phyloP scores from a whole-genome alignment of 2,888 invertebrate species.

The Chymomyza fuscimana region DNA sequence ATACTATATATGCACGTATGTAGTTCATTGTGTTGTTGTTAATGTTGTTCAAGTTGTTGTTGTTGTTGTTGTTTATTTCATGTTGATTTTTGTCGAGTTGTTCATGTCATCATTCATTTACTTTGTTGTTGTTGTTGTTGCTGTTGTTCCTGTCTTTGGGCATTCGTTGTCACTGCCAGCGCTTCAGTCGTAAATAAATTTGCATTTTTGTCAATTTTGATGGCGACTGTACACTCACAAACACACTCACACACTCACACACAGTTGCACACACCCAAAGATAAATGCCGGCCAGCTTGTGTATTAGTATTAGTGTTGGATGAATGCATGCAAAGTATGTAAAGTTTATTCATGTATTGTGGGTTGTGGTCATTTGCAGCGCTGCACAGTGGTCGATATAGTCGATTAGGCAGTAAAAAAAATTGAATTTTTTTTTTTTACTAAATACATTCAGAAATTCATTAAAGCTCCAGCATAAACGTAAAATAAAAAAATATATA shows the following conservation, averaged over 20 bases:
- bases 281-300: not conserved
- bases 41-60: not conserved
- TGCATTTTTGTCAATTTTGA: conserved; percentile 73
- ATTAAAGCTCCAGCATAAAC: too few species aligned
- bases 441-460: too few species aligned
- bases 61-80: conserved; percentile 24
- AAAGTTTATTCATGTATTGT: conserved; percentile 62
- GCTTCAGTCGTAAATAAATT: conserved; percentile 65
- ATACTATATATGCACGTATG: too few species aligned
- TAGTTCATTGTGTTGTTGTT: too few species aligned
- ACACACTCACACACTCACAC: conserved; percentile 4
- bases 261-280: not conserved
- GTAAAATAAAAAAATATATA: too few species aligned
- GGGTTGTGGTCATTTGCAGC: not conserved
- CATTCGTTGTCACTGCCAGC: not conserved
- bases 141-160: not conserved
- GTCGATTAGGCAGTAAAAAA: not conserved
- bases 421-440: too few species aligned
- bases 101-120: conserved; percentile 5
- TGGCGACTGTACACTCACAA: conserved; percentile 38
- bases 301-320: conserved; percentile 33
- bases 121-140: conserved; percentile 12
- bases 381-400: not conserved
- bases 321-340: conserved; percentile 57
- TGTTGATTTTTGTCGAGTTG: conserved; percentile 61